Percentiles rank a stretch among this genome's conserved stretches.
These are phyloP conservation scores for Zaprionus lachaisei DNA, from an alignment of 1,140 invertebrate genomes.

Conservation along the genomic window DNA sequence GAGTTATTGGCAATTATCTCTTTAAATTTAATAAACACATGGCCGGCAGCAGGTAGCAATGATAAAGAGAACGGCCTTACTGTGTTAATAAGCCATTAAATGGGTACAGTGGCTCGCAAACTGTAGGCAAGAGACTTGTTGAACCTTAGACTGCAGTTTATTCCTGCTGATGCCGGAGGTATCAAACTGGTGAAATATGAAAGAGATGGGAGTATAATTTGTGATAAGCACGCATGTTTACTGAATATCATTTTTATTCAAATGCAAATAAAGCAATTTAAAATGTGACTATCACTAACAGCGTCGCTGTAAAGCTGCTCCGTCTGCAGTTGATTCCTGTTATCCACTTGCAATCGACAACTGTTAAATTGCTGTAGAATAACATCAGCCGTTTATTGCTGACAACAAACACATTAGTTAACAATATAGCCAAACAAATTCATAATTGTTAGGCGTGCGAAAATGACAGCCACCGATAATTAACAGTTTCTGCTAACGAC, in stretches of 20 bases:
- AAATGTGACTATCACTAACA: background rate
- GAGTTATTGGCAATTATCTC: slow-evolving; percentile 9
- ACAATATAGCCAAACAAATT: slow-evolving; percentile 20
- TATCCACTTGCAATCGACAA: background rate
- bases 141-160: background rate
- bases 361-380: background rate
- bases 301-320: background rate
- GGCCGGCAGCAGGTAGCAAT: background rate
- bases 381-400: background rate
- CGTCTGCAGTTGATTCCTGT: background rate
- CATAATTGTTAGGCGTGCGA: slow-evolving; percentile 31
- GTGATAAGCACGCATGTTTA: background rate
- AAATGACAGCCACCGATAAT: slow-evolving; percentile 34
- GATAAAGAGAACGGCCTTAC: background rate
- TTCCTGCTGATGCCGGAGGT: background rate
- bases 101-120: background rate
- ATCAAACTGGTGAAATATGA: background rate
- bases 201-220: background rate
- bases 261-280: background rate
- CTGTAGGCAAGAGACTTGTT: background rate
- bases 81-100: background rate
- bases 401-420: background rate
- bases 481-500: slow-evolving; percentile 43
- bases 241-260: background rate
- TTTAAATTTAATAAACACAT: background rate